phyloP scores from a whole-genome alignment of 2,113 vertebrate species.

The Mohoua ochrocephala region DNA sequence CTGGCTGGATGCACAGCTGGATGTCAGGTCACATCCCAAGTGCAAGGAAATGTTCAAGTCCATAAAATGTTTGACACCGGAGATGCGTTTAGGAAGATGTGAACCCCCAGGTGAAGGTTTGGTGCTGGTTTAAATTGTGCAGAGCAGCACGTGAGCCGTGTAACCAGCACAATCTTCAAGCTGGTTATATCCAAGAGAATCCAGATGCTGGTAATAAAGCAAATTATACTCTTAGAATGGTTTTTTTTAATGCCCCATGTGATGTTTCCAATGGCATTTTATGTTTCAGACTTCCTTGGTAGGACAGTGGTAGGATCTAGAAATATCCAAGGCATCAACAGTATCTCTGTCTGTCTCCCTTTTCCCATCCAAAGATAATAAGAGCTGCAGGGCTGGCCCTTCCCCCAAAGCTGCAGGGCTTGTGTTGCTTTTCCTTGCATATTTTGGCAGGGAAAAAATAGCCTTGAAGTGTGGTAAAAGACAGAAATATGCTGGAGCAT shows the following conservation, averaged over 20 bases:
- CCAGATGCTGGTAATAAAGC: background rate
- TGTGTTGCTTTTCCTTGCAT: constrained; percentile 18
- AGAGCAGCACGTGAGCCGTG: background rate
- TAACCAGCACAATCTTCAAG: background rate
- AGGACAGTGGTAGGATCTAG: background rate
- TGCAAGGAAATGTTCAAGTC: background rate
- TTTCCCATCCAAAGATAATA: constrained; percentile 56
- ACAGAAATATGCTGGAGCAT: constrained; percentile 29
- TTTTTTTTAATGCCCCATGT: background rate
- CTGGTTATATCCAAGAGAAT: background rate
- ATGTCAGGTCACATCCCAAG: background rate
- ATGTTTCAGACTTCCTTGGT: background rate
- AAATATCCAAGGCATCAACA: background rate
- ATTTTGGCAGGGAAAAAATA: constrained; percentile 54
- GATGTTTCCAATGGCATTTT: background rate
- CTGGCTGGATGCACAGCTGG: background rate
- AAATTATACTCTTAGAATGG: background rate
- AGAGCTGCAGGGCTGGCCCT: constrained; percentile 13
- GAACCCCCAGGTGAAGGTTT: background rate
- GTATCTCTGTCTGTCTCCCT: constrained; percentile 1
- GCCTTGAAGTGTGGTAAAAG: constrained; percentile 17
- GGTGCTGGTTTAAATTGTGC: background rate
- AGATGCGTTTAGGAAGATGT: background rate
- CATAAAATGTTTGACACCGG: background rate
- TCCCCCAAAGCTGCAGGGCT: constrained; percentile 40